Evolutionary conservation across 1,140 invertebrate genomes (phyloP), one percentile per base, ranked within the genome.

Genomic region (Drosophila ogumai): DNA sequence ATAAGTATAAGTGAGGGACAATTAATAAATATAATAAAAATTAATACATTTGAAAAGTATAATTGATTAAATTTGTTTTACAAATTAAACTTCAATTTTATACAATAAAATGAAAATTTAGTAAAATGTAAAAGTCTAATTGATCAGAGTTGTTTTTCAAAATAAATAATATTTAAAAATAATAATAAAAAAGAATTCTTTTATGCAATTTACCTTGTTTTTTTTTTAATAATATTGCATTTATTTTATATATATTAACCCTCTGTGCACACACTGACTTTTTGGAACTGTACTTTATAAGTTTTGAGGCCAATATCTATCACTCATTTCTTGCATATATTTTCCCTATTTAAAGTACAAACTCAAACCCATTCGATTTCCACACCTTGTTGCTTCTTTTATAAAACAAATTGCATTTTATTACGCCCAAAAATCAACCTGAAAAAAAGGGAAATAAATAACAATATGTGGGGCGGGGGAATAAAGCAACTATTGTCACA

Each of bases 401-500:
- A 60, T 41, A 72, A 75, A 79, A 76, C 63, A 87, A 86, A 86
- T 87, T 82, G 79, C 71, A 73, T 86, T 87, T 86, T 86, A 86
- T 86, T 87, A 76, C 76, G 19, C n/a, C n/a, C 0, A 1, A 28
- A 28, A 28, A 28, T 28, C 25, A 28, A 28, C 25, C 5, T 28
- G 6, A 28, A 72, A 63, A 59, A 32, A 38, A 34, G 25, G 3
- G 40, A 31, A 64, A 43, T 40, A 40, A 61, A 40, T 44, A 28
- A 58, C 60, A 31, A 12, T 19, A 36, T 40, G 43, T 25, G 60
- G 34, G 12, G 19, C 5, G 31, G 58, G 44, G 15, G 68, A 69
- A 80, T 77, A 82, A 82, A 80, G 75, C 52, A 82, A 87, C 84
- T 87, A 87, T 87, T 82, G 84, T 88, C 82, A 82, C 71, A 80